Evolutionary conservation across 2,797 vertebrate genomes (phyloP), one percentile per base, ranked within the genome.

Genomic region (Tolypeutes matacus): DNA sequence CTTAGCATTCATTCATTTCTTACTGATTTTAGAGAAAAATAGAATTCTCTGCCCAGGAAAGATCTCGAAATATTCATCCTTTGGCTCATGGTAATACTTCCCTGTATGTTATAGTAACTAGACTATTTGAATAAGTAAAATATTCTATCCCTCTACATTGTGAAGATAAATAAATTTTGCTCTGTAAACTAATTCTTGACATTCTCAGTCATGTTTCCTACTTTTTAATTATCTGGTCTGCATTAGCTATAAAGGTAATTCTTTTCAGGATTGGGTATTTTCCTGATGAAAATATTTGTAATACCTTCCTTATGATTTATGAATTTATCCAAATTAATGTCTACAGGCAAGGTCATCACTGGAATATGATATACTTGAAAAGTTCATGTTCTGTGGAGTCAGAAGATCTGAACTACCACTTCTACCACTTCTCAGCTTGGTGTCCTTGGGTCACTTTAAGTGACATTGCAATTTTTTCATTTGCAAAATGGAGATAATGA

Each of bases 111-210:
- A 56, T 84, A 88, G 89, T 89, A 84, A 46, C 73, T 82, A 75
- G 10, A 53, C 81, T 75, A 86, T 83, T 42, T 73, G 13, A 51
- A 70, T 78, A 92, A 88, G 7, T 21, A 92, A 94, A 85, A 92
- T 85, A 92, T 36, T 58, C 18, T 36, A 93, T 76, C 13, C 17
- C n/a, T 20, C 42, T 70, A 56, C 10, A 75, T 85, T 77, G 77
- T 15, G 4, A 25, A 95, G 93, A 95, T 88, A 53, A 93, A 87
- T 94, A 62, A 65, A 64, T 84, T 86, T 91, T 93, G 34, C 13
- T 69, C n/a, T 88, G 34, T 91, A 83, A 85, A 95, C 31, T 82
- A 42, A 39, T 60, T 39, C 72, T 75, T 86, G 29, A 67, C 77
- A 95, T 86, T 86, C 85, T 93, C 53, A 62, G 64, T 21, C 53